Base-by-base conservation (phyloP, 2,888 invertebrate genomes). In the Gastrophysa polygoni region DNA sequence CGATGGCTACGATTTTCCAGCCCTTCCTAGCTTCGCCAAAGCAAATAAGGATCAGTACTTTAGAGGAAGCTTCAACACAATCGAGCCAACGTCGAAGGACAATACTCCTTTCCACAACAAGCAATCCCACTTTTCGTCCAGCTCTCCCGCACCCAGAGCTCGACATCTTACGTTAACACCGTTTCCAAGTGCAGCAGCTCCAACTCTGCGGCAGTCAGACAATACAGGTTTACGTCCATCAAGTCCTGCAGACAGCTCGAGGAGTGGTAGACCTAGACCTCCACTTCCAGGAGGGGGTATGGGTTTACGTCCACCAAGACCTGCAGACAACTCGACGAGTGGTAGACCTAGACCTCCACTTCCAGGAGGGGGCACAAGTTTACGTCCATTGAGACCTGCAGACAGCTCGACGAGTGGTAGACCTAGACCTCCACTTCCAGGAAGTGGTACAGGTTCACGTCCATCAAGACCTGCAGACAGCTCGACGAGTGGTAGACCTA, bases 1-100 rank as follows among this genome's bases (percentile, higher is more conserved):
- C 11, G 68, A 43, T 28, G 43, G 20, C 16, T 54, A 54, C 11
- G 24, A 43, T 10, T 54, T 54, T 24, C 44, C 54, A 17, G 11
- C 54, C 14, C 44, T 54, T 24, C 24, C 54, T 11, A 54, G 43
- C 20, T 38, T 38, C n/a, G 20, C 20, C n/a, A 52, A 32, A 17
- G 18, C 3, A 4, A 8, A 11, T 18, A 18, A 8, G 8, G 7
- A 17, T 14, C 2, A 24, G 16, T 16, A 29, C 17, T 14, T 17
- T 7, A 49, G 10, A 10, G 24, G 6, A 24, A 24, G 28, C 24
- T 29, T 17, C 16, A 8, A 29, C 14, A 24, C 34, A 14, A 17
- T 34, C 32, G 17, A 18, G n/a, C 2, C 32, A 51, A 0, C 7
- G 17, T 8, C 5, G 6, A n/a, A n/a, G n/a, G n/a, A n/a, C n/a